Conservation (phyloP, 2,113 vertebrate species). For the Gymnobelideus leadbeateri region DNA sequence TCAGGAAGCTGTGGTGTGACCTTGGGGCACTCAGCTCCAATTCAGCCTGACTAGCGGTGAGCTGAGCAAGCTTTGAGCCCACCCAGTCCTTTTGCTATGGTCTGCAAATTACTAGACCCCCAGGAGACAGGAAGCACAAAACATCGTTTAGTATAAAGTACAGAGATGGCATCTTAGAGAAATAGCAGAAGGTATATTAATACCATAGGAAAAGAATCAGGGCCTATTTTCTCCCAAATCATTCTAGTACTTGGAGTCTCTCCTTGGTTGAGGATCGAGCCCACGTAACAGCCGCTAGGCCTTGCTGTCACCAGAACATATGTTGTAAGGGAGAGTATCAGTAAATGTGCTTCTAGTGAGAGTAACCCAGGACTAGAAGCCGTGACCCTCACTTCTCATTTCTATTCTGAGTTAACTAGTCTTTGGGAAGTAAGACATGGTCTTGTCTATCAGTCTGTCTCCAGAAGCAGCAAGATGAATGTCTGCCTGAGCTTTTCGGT, state of each 20-base stretch:
- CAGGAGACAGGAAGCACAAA: neutral
- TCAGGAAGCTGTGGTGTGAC: conserved; percentile 52
- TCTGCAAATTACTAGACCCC: neutral
- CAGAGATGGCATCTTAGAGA: neutral
- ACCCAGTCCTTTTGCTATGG: neutral
- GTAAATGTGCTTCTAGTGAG: neutral
- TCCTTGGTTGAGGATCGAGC: neutral
- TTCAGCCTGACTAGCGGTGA: conserved; percentile 30
- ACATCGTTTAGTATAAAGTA: conserved; percentile 50
- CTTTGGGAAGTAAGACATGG: neutral
- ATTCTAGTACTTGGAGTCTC: neutral
- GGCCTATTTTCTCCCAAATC: neutral
- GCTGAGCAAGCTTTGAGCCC: neutral
- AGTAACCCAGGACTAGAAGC: neutral
- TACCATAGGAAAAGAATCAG: conserved; percentile 5
- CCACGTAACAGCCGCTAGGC: neutral
- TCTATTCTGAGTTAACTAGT: conserved; percentile 13
- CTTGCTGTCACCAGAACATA: neutral
- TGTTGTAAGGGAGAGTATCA: neutral
- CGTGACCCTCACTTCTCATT: neutral
- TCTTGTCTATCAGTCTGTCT: conserved; percentile 46
- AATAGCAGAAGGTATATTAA: neutral
- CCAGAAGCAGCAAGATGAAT: conserved; percentile 8
- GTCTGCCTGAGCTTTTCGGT: conserved; percentile 48
- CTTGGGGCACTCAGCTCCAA: conserved; percentile 15